Evolutionary conservation across 2,888 invertebrate genomes (phyloP).

Genomic region (Lottia gigantea): DNA sequence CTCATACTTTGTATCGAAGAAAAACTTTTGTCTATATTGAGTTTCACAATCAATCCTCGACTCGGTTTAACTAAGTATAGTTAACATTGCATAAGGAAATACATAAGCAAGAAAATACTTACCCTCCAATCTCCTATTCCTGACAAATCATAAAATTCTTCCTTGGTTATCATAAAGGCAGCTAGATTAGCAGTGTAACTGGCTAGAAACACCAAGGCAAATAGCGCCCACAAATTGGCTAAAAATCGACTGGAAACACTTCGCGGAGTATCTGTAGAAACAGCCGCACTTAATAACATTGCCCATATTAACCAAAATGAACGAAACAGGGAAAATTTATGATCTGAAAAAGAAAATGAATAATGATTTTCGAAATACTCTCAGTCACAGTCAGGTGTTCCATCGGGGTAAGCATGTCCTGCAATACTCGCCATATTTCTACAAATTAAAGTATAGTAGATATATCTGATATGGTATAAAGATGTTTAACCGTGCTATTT

Average conservation of each 20-base stretch:
- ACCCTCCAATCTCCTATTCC: conserved; percentile 84
- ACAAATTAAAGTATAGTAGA: too few relatives aligned
- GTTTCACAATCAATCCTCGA: too few relatives aligned
- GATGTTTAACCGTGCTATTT: too few relatives aligned
- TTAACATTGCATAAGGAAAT: too few relatives aligned
- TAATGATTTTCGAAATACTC: too few relatives aligned
- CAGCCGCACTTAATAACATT: conserved; percentile 97
- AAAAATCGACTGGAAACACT: conserved; percentile 87
- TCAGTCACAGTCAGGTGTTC: too few relatives aligned
- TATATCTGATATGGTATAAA: too few relatives aligned
- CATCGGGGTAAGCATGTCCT: too few relatives aligned
- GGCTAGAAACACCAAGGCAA: conserved; percentile 98
- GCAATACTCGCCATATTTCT: too few relatives aligned
- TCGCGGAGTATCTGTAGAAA: conserved; percentile 95
- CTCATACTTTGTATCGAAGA: too few relatives aligned
- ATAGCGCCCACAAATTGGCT: conserved; percentile 71
- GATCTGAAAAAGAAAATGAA: conserved; percentile 49
- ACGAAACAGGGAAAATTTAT: conserved; percentile 79
- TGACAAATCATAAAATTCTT: conserved; percentile 91
- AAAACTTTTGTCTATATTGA: too few relatives aligned
- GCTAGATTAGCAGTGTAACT: conserved; percentile 99
- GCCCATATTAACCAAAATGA: conserved; percentile 99
- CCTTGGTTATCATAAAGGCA: conserved; percentile 99
- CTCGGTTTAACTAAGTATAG: too few relatives aligned
- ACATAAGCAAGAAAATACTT: conserved; percentile 34